Evolutionary conservation across 2,113 vertebrate genomes (phyloP), one percentile per base, ranked within the genome.

Genomic region (Sisor rabdophorus): DNA sequence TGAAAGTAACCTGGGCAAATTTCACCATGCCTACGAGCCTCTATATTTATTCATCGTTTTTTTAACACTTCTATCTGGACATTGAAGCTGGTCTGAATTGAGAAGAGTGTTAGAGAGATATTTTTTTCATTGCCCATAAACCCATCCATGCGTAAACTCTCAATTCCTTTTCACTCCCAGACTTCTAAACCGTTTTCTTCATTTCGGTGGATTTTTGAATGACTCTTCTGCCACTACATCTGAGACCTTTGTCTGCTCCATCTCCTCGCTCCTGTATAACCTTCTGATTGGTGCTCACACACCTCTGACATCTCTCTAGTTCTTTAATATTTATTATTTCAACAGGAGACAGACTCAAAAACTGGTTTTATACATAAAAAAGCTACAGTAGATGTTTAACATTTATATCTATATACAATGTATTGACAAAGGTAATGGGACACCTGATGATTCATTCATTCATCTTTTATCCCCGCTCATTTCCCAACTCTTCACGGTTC

Each of bases 121-220:
- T 2, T 63, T 26, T n/a, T 60, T 32, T 59, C 61, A 68, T 28
- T 50, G 70, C 56, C 55, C 78, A 77, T 73, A 79, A 82, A 82
- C 47, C 68, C 44, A 67, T 76, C 74, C 77, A 79, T 82, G 70
- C 52, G 78, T 79, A 70, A 79, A 82, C 77, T 73, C 73, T 68
- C 68, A 82, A 82, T 82, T 77, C 63, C 73, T 54, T 82, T 77
- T 75, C 64, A 79, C 54, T 69, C 53, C 56, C 40, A 63, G 52
- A 72, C 77, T 73, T 75, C 61, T 63, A 73, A 81, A 71, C 71
- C 64, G 71, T 72, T 81, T 81, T 78, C 69, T 54, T 55, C 44
- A 55, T 77, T 79, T 65, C 70, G 63, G 53, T 20, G 67, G 36
- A 48, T 68, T 76, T 70, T 68, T 54, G 19, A 68, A 76, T 68